These are phyloP conservation scores for Eospalax fontanierii DNA, from an alignment of 2,797 vertebrate genomes.

Conservation along the genomic window DNA sequence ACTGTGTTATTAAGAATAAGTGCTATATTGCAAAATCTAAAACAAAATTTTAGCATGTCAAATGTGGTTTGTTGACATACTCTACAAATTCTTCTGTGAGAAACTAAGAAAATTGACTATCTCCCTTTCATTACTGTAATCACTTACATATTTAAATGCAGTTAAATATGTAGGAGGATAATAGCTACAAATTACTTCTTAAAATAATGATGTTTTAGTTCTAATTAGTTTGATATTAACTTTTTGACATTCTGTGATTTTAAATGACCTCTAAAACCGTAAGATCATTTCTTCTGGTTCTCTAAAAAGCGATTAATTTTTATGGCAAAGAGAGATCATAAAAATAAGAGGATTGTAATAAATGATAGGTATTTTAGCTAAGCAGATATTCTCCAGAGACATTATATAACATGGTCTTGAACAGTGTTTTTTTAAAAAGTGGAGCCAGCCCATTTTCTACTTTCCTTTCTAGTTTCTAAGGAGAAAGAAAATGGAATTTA, in stretches of 20 bases:
- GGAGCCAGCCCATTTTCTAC: slow-evolving; percentile 52
- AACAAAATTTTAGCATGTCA: not conserved
- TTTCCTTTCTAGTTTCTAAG: slow-evolving; percentile 76
- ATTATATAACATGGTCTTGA: slow-evolving; percentile 3
- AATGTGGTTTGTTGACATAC: slow-evolving; percentile 56
- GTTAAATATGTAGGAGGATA: slow-evolving; percentile 66
- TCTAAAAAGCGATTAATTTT: slow-evolving; percentile 60
- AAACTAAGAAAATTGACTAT: slow-evolving; percentile 62
- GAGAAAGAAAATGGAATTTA: slow-evolving; percentile 70
- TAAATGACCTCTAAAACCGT: slow-evolving; percentile 50
- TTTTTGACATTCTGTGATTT: slow-evolving; percentile 56
- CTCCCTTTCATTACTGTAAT: slow-evolving; percentile 45
- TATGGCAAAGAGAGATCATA: slow-evolving; percentile 37
- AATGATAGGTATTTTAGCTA: slow-evolving; percentile 54
- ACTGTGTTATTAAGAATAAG: slow-evolving; percentile 6
- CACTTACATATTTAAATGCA: slow-evolving; percentile 46
- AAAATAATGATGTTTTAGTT: slow-evolving; percentile 54
- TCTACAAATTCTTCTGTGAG: slow-evolving; percentile 27
- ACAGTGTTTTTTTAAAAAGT: slow-evolving; percentile 54
- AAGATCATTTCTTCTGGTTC: slow-evolving; percentile 40
- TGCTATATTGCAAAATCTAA: slow-evolving; percentile 68
- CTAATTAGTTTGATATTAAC: slow-evolving; percentile 68
- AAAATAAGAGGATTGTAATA: slow-evolving; percentile 25
- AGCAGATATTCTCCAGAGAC: not conserved
- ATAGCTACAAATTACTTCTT: slow-evolving; percentile 56